Percentiles rank a stretch among this genome's conserved stretches.
These are phyloP conservation scores for Hepsetus odoe DNA, from an alignment of 2,113 vertebrate genomes.

Conservation along the genomic window DNA sequence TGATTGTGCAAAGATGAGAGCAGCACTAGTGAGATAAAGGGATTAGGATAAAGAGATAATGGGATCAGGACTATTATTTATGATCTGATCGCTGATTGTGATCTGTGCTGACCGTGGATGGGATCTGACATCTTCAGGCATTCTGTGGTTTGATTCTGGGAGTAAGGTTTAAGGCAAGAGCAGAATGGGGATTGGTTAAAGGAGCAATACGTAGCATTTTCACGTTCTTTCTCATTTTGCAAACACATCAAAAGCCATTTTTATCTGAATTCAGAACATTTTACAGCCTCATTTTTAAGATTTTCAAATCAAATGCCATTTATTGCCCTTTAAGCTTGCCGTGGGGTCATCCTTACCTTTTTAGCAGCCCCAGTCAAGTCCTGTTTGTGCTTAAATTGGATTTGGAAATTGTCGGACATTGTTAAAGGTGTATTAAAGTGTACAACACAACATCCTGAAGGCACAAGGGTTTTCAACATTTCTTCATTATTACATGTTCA, in stretches of 20 bases:
- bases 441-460: too few species aligned
- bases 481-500: too few species aligned
- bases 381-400: conserved; percentile 42
- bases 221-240: neutral
- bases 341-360: conserved; percentile 27
- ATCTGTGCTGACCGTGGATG: too few species aligned
- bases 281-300: too few species aligned
- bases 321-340: neutral
- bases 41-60: neutral
- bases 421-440: conserved; percentile 1
- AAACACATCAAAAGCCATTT: too few species aligned
- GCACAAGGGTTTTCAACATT: too few species aligned
- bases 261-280: too few species aligned
- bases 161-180: neutral
- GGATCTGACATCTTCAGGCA: neutral
- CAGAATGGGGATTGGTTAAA: neutral
- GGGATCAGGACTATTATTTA: neutral
- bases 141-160: neutral
- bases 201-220: neutral
- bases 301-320: neutral
- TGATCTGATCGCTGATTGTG: neutral
- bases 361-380: conserved; percentile 2
- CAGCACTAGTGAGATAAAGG: neutral
- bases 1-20: neutral
- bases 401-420: conserved; percentile 24